phyloP scores from a whole-genome alignment of 2,797 vertebrate species.

The Steatocranus sp. region DNA sequence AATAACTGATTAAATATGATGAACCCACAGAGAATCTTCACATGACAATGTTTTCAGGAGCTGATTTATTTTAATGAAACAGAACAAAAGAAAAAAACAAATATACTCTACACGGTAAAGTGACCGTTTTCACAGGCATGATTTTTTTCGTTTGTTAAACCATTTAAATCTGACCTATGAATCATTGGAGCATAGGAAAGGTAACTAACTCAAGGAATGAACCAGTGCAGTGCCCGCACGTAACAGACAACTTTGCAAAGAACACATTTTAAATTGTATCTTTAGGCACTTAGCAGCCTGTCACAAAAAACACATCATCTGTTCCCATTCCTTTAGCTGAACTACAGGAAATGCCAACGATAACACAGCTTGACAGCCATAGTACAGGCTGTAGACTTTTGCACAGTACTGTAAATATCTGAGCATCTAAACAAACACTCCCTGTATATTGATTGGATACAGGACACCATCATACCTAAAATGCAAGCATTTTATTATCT shows the following conservation, averaged over 20 bases:
- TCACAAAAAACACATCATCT: background rate
- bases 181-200: background rate
- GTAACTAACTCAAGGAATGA: background rate
- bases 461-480: background rate
- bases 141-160: background rate
- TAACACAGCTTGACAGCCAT: background rate
- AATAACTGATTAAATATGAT: background rate
- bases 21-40: background rate
- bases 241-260: background rate
- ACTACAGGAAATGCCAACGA: background rate
- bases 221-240: fast-evolving
- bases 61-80: background rate
- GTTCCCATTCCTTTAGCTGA: background rate
- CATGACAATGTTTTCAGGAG: background rate
- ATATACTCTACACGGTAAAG: background rate
- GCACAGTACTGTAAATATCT: background rate
- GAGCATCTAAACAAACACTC: background rate
- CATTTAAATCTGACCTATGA: background rate
- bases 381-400: background rate
- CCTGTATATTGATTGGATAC: background rate
- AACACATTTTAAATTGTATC: background rate
- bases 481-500: background rate
- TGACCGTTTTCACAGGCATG: background rate
- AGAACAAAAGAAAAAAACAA: background rate
- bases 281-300: background rate